phyloP scores from a whole-genome alignment of 2,113 vertebrate genomes.

The Sula dactylatra region DNA sequence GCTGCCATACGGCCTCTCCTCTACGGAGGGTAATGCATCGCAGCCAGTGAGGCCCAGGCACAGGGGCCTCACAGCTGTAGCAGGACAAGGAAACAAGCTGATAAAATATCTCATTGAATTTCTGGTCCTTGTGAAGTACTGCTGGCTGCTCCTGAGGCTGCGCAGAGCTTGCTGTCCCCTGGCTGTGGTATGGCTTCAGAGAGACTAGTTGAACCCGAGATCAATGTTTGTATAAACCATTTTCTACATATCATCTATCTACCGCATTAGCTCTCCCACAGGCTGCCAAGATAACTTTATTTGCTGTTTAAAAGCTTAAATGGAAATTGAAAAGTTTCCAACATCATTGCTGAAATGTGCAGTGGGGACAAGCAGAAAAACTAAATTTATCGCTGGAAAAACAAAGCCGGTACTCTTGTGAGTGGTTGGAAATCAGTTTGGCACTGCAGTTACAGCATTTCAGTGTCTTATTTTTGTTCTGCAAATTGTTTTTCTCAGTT shows the following conservation, averaged over 20 bases:
- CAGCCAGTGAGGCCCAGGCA: not conserved
- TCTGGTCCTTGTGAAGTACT: not conserved
- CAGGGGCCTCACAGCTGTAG: not conserved
- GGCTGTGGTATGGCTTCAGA: not conserved
- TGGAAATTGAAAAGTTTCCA: slow-evolving; percentile 21
- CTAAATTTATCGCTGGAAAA: slow-evolving; percentile 8
- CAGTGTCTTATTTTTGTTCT: not conserved
- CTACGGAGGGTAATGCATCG: fast-evolving
- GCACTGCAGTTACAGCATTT: not conserved
- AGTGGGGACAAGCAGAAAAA: not conserved
- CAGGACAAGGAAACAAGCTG: not conserved
- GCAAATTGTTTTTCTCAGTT: slow-evolving; percentile 59
- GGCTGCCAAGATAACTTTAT: not conserved
- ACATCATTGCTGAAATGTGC: not conserved
- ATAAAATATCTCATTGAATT: not conserved
- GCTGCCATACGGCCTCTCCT: fast-evolving
- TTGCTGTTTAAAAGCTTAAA: slow-evolving; percentile 1
- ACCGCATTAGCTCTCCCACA: not conserved
- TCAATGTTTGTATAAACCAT: not conserved
- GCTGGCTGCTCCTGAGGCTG: not conserved
- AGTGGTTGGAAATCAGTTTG: slow-evolving; percentile 30
- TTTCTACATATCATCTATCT: not conserved
- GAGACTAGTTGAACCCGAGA: not conserved
- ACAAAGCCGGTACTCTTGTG: not conserved
- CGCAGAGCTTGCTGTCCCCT: not conserved